Evolutionary conservation across 1,140 invertebrate genomes (phyloP), one percentile per base, ranked within the genome.

Genomic region (Meloidogyne hapla): DNA sequence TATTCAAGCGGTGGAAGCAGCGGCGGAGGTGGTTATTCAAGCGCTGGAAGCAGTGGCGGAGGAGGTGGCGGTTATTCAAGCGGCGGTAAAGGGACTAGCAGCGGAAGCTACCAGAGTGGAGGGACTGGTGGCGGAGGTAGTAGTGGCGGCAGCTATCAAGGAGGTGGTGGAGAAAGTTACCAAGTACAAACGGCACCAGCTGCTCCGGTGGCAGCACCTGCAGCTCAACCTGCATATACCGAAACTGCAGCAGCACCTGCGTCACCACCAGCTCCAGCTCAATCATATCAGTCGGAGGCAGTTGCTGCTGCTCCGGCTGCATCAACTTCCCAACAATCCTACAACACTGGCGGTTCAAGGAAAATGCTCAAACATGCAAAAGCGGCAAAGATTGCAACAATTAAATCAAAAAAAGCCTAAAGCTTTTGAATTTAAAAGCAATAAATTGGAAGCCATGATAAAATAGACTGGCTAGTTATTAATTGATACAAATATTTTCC

Each of bases 241-340:
- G 48, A 33, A 66, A 25, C 28, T 25, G 65, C 28, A 66, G 21
- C 65, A 66, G 21, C 65, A n/a, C 48, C 48, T n/a, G 48, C 48
- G 5, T 12, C 42, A 45, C 13, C 42, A 45, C 1, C 64, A 28
- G 64, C 64, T 65, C 64, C 64, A 42, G 65, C 65, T 42, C 65
- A 66, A 23, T 66, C 65, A 42, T 66, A 66, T 21, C 65, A 66
- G 65, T 33, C 38, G 4, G 65, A 66, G 13, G 28, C 26, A 66
- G 26, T 40, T 66, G 64, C 65, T 33, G 15, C 65, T 18, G 65
- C 65, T 66, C 64, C 64, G 26, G 26, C 64, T 33, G 33, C 33
- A 33, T 3, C 33, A 33, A 3, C 33, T 33, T 1, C 33, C n/a
- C 28, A 66, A n/a, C 18, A 66, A 5, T 66, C 65, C 4, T 66